A percentile compares a stretch with the other conserved stretches of the same genome.
Conservation (phyloP, 2,888 invertebrate species). For the Chorisops tibialis region DNA sequence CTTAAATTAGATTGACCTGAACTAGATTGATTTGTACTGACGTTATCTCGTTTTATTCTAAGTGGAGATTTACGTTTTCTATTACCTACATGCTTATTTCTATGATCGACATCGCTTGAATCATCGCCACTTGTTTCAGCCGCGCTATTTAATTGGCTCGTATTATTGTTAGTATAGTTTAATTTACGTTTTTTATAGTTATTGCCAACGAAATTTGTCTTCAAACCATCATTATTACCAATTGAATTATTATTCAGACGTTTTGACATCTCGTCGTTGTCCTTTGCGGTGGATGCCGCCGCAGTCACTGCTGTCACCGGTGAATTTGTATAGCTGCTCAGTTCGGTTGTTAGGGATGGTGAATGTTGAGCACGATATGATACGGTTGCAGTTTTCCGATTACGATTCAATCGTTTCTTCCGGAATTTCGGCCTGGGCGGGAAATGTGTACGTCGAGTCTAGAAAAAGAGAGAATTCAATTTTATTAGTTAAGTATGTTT, state of each 20-base stretch:
- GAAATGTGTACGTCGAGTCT: slow-evolving; percentile 67
- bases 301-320: too few relatives aligned
- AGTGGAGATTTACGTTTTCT: slow-evolving; percentile 18
- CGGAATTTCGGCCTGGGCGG: slow-evolving; percentile 62
- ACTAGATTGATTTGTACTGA: slow-evolving; percentile 30
- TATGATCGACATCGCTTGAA: slow-evolving; percentile 17
- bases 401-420: slow-evolving; percentile 32
- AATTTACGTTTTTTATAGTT: slow-evolving; percentile 23
- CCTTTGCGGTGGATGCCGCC: background rate
- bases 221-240: slow-evolving; percentile 18
- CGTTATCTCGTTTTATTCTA: slow-evolving; percentile 11
- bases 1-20: slow-evolving; percentile 25
- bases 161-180: slow-evolving; percentile 26
- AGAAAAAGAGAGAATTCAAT: slow-evolving; percentile 12
- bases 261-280: background rate
- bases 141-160: slow-evolving; percentile 30
- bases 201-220: slow-evolving; percentile 4
- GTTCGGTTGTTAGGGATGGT: background rate
- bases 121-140: slow-evolving; percentile 33
- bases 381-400: background rate
- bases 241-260: background rate
- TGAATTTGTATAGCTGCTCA: background rate
- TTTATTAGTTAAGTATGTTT: too few relatives aligned
- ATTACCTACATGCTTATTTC: slow-evolving; percentile 2
- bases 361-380: background rate